Evolutionary conservation across 2,113 vertebrate species (phyloP).

Genomic region (Danionella cerebrum): DNA sequence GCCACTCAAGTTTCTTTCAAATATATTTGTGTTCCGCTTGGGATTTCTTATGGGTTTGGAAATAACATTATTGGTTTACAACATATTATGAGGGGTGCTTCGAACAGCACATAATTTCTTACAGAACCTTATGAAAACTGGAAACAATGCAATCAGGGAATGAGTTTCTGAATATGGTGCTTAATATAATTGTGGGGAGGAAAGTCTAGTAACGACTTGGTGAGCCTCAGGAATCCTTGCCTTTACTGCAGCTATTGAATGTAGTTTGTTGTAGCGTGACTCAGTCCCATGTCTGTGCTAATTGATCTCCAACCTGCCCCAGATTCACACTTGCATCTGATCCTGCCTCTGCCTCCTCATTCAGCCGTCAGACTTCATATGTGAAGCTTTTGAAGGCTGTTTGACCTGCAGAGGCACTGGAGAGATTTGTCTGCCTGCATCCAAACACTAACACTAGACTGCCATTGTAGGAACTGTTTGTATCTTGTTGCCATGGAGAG

Average conservation of each 20-base stretch:
- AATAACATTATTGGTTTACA: no score
- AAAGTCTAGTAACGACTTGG: background rate
- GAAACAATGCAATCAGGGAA: background rate
- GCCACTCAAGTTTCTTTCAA: no score
- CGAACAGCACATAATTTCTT: no score
- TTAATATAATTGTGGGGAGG: no score
- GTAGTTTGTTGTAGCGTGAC: background rate
- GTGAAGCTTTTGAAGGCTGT: background rate
- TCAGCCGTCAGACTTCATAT: background rate
- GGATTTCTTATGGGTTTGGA: no score
- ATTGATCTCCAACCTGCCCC: background rate
- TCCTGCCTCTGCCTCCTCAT: background rate
- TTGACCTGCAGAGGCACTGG: background rate
- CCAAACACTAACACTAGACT: background rate
- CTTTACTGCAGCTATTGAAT: background rate
- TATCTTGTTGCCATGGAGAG: slow-evolving; percentile 12
- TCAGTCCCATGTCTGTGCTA: background rate
- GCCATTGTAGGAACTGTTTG: slow-evolving; percentile 6
- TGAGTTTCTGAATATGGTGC: no score
- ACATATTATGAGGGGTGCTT: no score
- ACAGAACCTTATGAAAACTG: background rate
- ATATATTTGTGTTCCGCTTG: no score
- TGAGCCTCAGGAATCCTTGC: background rate
- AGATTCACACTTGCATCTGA: background rate
- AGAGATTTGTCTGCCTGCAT: slow-evolving; percentile 4